A percentile compares a stretch with the other conserved stretches of the same genome.
Evolutionary conservation across 2,888 invertebrate genomes (phyloP).

Genomic region (Cantharis nigra): DNA sequence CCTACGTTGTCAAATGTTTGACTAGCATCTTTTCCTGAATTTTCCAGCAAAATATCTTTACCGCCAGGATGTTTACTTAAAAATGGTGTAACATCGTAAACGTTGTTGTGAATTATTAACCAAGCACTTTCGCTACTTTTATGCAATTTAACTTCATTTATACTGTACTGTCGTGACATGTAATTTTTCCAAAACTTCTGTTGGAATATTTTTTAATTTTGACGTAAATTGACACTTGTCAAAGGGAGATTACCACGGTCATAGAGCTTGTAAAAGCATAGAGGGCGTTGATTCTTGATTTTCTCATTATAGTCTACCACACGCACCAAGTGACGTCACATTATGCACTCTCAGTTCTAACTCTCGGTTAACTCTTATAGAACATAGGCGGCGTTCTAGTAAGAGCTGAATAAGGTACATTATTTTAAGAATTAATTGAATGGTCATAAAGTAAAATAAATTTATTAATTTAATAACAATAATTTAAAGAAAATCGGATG

Average conservation of each 20-base stretch:
- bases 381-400: too few relatives aligned
- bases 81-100: slow-evolving; percentile 81
- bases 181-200: not conserved
- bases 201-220: not conserved
- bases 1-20: slow-evolving; percentile 98
- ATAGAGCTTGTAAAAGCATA: too few relatives aligned
- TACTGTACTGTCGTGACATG: slow-evolving; percentile 57
- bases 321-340: too few relatives aligned
- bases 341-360: too few relatives aligned
- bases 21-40: slow-evolving; percentile 88
- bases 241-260: too few relatives aligned
- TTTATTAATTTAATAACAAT: not conserved
- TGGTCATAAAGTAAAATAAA: not conserved
- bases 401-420: too few relatives aligned
- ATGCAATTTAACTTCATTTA: slow-evolving; percentile 71
- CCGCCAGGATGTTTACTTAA: slow-evolving; percentile 90
- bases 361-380: too few relatives aligned
- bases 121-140: slow-evolving; percentile 64
- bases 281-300: too few relatives aligned
- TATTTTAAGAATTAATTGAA: not conserved
- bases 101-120: slow-evolving; percentile 78
- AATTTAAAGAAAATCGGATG: not conserved
- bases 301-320: too few relatives aligned
- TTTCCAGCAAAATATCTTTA: slow-evolving; percentile 93
- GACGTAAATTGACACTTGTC: too few relatives aligned